Percentiles rank a stretch among this genome's conserved stretches.
phyloP scores from a whole-genome alignment of 2,888 invertebrate species.

The Sycophila texana region DNA sequence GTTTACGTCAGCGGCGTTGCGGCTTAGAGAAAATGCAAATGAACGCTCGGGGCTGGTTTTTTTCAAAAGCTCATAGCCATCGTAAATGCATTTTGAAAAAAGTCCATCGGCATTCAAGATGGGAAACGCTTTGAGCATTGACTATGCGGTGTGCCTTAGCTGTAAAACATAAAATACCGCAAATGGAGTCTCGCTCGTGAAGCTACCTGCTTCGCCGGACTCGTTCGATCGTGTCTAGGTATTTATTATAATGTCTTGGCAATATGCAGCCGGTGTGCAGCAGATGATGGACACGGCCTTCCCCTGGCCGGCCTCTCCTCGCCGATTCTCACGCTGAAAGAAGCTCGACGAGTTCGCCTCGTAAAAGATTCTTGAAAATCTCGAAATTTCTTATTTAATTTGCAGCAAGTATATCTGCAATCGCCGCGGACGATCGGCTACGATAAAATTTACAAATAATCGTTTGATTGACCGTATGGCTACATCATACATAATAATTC shows the following conservation, averaged over 20 bases:
- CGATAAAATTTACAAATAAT: too few relatives aligned
- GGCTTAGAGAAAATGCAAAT: background rate
- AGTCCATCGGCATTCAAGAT: background rate
- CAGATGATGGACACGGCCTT: background rate
- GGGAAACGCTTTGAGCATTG: background rate
- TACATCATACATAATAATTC: too few relatives aligned
- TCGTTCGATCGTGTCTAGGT: background rate
- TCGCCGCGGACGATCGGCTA: too few relatives aligned
- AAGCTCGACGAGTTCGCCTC: background rate
- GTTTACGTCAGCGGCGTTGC: background rate
- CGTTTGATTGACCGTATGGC: too few relatives aligned
- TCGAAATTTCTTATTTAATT: too few relatives aligned
- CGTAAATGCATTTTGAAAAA: background rate
- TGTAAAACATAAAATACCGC: conserved; percentile 8
- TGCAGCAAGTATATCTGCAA: too few relatives aligned
- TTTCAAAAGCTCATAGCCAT: background rate
- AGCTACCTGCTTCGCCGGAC: background rate
- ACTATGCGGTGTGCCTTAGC: background rate
- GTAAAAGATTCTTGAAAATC: too few relatives aligned
- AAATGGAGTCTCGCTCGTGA: background rate
- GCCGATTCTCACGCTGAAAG: background rate
- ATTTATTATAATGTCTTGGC: background rate
- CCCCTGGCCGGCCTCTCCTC: too few relatives aligned
- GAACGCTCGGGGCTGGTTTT: too few relatives aligned
- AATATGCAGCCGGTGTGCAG: background rate